A percentile compares a stretch with the other conserved stretches of the same genome.
Evolutionary conservation across 1,140 invertebrate genomes (phyloP).

Genomic region (Globodera ellingtonae): DNA sequence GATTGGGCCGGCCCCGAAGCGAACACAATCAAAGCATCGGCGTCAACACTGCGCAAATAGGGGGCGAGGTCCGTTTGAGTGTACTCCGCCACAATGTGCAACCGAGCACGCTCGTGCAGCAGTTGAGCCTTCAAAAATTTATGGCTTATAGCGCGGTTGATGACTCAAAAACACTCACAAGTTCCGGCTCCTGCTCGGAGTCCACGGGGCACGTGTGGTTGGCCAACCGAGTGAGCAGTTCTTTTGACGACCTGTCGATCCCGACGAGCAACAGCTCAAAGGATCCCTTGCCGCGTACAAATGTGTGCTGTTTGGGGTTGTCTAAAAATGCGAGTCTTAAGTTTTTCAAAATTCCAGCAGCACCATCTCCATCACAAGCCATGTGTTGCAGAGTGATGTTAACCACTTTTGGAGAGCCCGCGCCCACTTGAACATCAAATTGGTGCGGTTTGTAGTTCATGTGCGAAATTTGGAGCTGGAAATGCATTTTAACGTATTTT

Average conservation of each 20-base stretch:
- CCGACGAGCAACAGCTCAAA: constrained; percentile 44
- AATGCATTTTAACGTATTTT: not conserved
- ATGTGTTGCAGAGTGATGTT: constrained; percentile 44
- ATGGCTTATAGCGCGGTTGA: not conserved
- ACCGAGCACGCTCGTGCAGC: constrained; percentile 35
- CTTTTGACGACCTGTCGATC: constrained; percentile 20
- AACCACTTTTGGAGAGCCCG: constrained; percentile 28
- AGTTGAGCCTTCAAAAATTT: constrained; percentile 9
- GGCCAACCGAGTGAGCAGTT: constrained; percentile 29
- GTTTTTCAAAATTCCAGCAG: not conserved
- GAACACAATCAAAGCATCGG: constrained; percentile 56
- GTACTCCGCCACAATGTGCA: constrained; percentile 51
- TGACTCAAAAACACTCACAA: not conserved
- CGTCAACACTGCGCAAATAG: constrained; percentile 38
- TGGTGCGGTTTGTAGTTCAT: constrained; percentile 33
- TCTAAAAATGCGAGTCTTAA: constrained; percentile 32
- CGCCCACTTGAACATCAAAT: constrained; percentile 39
- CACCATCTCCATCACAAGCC: constrained; percentile 45
- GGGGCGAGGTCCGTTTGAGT: constrained; percentile 35
- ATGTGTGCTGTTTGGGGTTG: constrained; percentile 42
- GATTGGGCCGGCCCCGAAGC: constrained; percentile 47
- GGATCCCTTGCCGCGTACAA: constrained; percentile 38
- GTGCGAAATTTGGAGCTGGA: constrained; percentile 45
- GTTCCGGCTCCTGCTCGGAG: constrained; percentile 7
- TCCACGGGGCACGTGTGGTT: constrained; percentile 32